A percentile compares a stretch with the other conserved stretches of the same genome.
These are phyloP conservation scores for Pteromalus puparum DNA, from an alignment of 1,140 invertebrate genomes.

Conservation along the genomic window DNA sequence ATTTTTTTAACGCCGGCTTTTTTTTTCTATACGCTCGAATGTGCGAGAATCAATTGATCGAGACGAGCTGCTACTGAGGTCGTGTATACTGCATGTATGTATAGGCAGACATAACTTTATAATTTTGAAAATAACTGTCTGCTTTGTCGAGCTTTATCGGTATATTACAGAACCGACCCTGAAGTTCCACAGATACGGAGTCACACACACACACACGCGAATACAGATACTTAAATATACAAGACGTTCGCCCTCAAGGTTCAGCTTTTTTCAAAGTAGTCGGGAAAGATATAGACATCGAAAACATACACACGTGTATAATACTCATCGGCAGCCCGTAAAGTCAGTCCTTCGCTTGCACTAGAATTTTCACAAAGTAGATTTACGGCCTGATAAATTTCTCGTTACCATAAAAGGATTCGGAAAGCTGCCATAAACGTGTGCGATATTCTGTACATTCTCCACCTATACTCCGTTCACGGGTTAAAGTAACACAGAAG, in stretches of 20 bases:
- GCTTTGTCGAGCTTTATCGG: slow-evolving; percentile 23
- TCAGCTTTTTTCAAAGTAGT: background rate
- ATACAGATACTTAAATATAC: slow-evolving; percentile 14
- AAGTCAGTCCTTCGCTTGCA: background rate
- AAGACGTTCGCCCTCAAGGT: slow-evolving; percentile 13
- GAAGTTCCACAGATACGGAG: slow-evolving; percentile 30
- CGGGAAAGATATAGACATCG: background rate
- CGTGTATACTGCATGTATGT: too few species aligned
- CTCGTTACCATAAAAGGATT: slow-evolving; percentile 32
- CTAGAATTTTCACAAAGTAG: background rate
- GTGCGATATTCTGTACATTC: background rate
- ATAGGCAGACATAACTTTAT: background rate
- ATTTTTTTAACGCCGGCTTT: background rate
- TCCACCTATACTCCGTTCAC: background rate
- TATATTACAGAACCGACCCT: background rate
- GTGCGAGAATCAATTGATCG: too few species aligned
- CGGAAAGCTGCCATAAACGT: background rate
- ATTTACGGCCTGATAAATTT: slow-evolving; percentile 13
- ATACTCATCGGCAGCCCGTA: background rate
- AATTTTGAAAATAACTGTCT: background rate
- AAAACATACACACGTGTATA: background rate
- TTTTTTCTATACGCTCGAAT: too few species aligned
- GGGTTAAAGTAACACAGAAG: background rate
- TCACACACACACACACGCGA: background rate
- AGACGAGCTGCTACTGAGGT: too few species aligned